Conservation (phyloP, 2,888 invertebrate genomes). For the Liodrosophila aerea region DNA sequence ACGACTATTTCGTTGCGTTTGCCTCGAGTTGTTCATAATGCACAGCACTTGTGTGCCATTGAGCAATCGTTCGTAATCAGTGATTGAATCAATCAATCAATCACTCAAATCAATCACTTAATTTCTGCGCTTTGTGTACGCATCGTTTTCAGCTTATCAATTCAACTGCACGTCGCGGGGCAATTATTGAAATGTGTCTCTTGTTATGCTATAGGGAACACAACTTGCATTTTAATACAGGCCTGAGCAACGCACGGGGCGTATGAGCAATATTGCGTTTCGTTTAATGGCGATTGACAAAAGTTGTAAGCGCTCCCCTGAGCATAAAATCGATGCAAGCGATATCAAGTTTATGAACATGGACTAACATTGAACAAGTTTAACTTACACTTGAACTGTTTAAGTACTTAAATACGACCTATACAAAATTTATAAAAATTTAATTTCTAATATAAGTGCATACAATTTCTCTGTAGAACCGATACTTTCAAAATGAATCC, state of each 20-base stretch:
- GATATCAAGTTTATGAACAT: too few relatives aligned
- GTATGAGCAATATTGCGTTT: constrained; percentile 23
- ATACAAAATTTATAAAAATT: too few relatives aligned
- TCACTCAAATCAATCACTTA: constrained; percentile 41
- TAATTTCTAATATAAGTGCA: too few relatives aligned
- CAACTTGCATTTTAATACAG: constrained; percentile 26
- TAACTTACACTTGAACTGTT: too few relatives aligned
- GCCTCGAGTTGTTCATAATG: constrained; percentile 28
- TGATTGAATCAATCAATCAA: constrained; percentile 38
- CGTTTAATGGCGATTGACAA: constrained; percentile 22
- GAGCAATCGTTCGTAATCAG: constrained; percentile 29
- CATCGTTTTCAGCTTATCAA: constrained; percentile 38
- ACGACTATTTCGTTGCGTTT: constrained; percentile 8
- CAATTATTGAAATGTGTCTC: constrained; percentile 38
- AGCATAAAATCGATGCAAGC: constrained; percentile 7
- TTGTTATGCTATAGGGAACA: constrained; percentile 6
- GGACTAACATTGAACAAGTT: too few relatives aligned
- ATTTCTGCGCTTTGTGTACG: constrained; percentile 1
- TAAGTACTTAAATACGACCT: too few relatives aligned
- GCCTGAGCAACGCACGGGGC: constrained; percentile 3
- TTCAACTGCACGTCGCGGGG: constrained; percentile 40
- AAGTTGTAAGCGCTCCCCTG: constrained; percentile 1
- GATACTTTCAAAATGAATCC: too few relatives aligned
- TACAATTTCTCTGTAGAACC: background rate
- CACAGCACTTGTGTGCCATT: constrained; percentile 25